Percentiles rank a stretch among this genome's conserved stretches.
These are phyloP conservation scores for Carcinoscorpius rotundicauda DNA, from an alignment of 1,140 invertebrate genomes.

Conservation along the genomic window DNA sequence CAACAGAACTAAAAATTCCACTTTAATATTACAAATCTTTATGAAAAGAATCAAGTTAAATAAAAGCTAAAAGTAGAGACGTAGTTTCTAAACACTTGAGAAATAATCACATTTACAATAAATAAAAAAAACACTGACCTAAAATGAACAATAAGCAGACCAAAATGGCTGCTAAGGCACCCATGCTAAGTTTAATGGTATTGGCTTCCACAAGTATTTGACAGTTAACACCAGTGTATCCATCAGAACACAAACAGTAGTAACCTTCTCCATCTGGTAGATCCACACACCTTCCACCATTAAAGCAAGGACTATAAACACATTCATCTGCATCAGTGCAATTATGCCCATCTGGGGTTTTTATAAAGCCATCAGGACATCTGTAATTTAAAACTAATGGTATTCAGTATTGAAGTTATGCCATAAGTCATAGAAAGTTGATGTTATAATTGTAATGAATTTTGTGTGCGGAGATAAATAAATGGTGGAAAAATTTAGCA, in stretches of 20 bases:
- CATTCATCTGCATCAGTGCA: conserved; percentile 92
- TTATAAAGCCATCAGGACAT: conserved; percentile 78
- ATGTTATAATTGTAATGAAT: too few species aligned
- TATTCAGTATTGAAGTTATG: too few species aligned
- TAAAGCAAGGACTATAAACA: conserved; percentile 67
- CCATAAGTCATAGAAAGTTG: too few species aligned
- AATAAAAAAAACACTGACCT: conserved; percentile 48
- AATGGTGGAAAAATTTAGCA: too few species aligned
- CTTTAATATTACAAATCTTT: too few species aligned
- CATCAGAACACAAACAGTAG: conserved; percentile 54
- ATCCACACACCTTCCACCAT: conserved; percentile 42
- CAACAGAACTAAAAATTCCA: too few species aligned
- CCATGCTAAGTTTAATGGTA: conserved; percentile 83
- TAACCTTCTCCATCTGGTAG: conserved; percentile 43
- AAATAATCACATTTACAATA: too few species aligned
- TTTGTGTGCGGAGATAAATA: too few species aligned
- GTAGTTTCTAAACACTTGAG: too few species aligned
- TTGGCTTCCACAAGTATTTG: conserved; percentile 83
- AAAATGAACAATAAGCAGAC: conserved; percentile 88
- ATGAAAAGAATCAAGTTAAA: too few species aligned
- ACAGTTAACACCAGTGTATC: conserved; percentile 88
- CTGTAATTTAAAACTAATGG: conserved; percentile 35
- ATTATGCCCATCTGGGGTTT: conserved; percentile 69
- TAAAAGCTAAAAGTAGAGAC: too few species aligned
- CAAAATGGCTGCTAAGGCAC: conserved; percentile 79